These are phyloP conservation scores for Cettia cetti DNA, from an alignment of 2,113 vertebrate species.

Conservation along the genomic window DNA sequence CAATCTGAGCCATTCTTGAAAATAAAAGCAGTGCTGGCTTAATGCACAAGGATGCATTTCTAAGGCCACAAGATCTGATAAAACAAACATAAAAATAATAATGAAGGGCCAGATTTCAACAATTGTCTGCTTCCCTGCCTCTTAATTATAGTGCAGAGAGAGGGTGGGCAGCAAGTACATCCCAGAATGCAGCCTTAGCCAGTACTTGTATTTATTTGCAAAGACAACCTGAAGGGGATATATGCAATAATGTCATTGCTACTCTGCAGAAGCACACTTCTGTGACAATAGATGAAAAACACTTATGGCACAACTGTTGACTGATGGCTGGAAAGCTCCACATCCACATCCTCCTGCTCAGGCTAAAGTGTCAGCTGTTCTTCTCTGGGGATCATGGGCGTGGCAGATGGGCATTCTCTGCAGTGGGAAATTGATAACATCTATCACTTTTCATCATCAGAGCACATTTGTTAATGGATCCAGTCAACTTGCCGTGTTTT, in stretches of 20 bases:
- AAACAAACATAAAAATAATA: not conserved
- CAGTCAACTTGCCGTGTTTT: not conserved
- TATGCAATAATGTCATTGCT: not conserved
- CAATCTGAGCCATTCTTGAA: constrained; percentile 44
- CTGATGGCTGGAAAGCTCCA: not conserved
- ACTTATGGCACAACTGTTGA: not conserved
- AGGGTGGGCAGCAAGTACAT: not conserved
- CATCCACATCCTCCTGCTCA: not conserved
- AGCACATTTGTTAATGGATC: not conserved
- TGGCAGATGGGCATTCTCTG: not conserved
- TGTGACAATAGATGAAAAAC: not conserved
- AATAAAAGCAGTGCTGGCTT: constrained; percentile 20
- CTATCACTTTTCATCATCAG: not conserved
- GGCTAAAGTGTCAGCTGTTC: not conserved
- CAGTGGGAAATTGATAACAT: not conserved
- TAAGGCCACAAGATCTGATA: not conserved
- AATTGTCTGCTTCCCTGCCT: not conserved
- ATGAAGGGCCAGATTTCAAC: not conserved
- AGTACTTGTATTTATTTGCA: not conserved
- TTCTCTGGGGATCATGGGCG: fast-evolving
- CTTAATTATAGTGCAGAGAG: not conserved
- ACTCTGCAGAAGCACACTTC: constrained; percentile 36
- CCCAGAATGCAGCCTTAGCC: not conserved
- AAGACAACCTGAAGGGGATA: constrained; percentile 18
- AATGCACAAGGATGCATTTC: not conserved